Conservation (phyloP, 2,888 invertebrate species). For the Anthophora plumipes region DNA sequence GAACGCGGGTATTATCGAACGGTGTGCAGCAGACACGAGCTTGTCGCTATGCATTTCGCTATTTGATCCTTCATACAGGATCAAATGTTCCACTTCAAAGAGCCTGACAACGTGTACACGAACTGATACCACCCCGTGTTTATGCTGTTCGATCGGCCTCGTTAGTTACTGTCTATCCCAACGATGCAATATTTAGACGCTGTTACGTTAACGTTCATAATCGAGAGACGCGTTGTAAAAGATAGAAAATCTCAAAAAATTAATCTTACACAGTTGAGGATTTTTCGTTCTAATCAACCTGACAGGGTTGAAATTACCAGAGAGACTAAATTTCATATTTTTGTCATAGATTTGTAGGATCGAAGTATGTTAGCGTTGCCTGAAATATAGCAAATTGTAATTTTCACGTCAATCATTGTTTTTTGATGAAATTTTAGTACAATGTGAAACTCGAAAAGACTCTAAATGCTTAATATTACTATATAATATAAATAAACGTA, state of each 20-base stretch:
- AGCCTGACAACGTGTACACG: conserved; percentile 18
- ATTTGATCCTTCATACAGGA: conserved; percentile 40
- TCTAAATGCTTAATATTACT: too few species aligned
- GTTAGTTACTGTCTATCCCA: conserved; percentile 20
- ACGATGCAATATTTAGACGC: conserved; percentile 16
- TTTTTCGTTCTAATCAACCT: background rate
- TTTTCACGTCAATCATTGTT: too few species aligned
- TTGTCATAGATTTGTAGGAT: too few species aligned
- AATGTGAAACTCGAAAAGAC: too few species aligned
- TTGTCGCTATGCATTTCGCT: conserved; percentile 18
- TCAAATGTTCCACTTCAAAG: conserved; percentile 57
- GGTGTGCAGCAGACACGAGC: background rate
- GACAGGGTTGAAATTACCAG: too few species aligned
- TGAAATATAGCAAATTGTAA: too few species aligned
- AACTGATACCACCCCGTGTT: conserved; percentile 19
- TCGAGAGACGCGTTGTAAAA: background rate
- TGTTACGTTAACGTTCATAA: background rate
- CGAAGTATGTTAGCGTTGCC: too few species aligned
- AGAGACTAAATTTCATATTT: too few species aligned
- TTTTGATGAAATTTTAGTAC: too few species aligned
- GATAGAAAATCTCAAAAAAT: background rate
- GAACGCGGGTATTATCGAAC: background rate
- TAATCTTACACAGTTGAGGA: background rate
- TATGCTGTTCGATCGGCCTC: conserved; percentile 24
- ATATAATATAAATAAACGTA: too few species aligned